phyloP scores from a whole-genome alignment of 2,888 invertebrate species.

The Drosophila birchii region DNA sequence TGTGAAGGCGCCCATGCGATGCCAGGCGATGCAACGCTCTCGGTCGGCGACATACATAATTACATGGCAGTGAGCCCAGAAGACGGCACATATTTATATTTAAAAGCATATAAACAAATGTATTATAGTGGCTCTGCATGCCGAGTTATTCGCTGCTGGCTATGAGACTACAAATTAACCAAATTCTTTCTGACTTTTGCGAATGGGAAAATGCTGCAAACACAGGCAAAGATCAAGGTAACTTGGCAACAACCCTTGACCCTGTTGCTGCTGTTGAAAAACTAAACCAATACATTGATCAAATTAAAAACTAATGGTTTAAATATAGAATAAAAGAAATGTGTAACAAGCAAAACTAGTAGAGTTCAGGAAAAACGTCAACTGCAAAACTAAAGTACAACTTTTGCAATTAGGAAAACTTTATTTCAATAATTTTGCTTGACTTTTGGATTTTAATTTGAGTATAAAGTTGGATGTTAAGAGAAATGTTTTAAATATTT shows the following conservation, averaged over 20 bases:
- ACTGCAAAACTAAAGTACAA: not conserved
- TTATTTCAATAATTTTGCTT: not conserved
- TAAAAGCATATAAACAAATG: conserved; percentile 36
- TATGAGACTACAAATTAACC: conserved; percentile 64
- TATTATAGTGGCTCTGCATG: conserved; percentile 41
- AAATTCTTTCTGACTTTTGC: conserved; percentile 35
- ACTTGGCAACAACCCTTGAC: conserved; percentile 22
- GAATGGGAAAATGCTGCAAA: conserved; percentile 10
- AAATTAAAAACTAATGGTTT: not conserved
- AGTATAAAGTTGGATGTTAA: not conserved
- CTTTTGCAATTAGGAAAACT: not conserved
- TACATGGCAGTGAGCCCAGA: conserved; percentile 60
- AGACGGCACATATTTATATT: conserved; percentile 38
- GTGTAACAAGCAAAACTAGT: not conserved
- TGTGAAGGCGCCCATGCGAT: conserved; percentile 39
- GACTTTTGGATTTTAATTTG: not conserved
- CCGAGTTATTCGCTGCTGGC: conserved; percentile 33
- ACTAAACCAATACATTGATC: not conserved
- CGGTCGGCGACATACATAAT: conserved; percentile 47
- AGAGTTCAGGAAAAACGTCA: not conserved
- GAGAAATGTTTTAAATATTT: not conserved
- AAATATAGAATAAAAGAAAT: not conserved
- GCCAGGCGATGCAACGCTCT: conserved; percentile 38
- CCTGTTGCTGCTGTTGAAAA: conserved; percentile 10
- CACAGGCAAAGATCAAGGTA: conserved; percentile 32